Evolutionary conservation across 1,140 invertebrate species (phyloP).

Genomic region (Telenomus remus): DNA sequence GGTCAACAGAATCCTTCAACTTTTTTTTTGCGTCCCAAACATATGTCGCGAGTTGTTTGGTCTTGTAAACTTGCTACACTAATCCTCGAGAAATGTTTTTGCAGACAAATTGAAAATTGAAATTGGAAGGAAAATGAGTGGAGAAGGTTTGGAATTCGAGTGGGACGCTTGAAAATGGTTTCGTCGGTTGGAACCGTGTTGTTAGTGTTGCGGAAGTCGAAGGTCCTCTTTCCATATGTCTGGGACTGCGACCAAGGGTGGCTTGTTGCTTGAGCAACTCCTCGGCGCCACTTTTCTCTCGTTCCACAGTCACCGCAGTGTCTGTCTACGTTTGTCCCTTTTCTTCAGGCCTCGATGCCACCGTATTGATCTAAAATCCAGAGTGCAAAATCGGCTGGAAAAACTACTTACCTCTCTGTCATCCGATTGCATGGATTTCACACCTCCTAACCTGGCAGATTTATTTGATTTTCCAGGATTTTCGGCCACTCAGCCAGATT

Average conservation of each 20-base stretch:
- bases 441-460: no score
- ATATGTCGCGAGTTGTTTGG: slow-evolving; percentile 39
- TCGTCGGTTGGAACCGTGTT: not conserved
- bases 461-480: no score
- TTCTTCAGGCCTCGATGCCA: slow-evolving; percentile 66
- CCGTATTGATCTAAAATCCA: slow-evolving; percentile 74
- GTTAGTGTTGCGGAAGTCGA: not conserved
- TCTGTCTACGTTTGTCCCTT: slow-evolving; percentile 3
- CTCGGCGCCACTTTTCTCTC: slow-evolving; percentile 61
- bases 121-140: no score
- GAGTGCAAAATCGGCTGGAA: slow-evolving; percentile 72
- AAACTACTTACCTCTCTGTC: slow-evolving; percentile 61
- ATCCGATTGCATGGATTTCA: slow-evolving; percentile 29
- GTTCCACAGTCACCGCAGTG: not conserved
- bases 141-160: no score
- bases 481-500: no score
- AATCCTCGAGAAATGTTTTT: not conserved
- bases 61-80: not conserved
- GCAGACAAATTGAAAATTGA: no score
- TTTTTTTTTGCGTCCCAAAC: slow-evolving; percentile 20
- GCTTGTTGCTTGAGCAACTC: slow-evolving; percentile 72
- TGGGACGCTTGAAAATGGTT: not conserved
- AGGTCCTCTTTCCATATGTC: slow-evolving; percentile 61
- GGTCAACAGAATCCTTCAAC: slow-evolving; percentile 63
- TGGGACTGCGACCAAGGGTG: slow-evolving; percentile 61